phyloP scores from a whole-genome alignment of 2,888 invertebrate species.

The Ceriagrion tenellum region DNA sequence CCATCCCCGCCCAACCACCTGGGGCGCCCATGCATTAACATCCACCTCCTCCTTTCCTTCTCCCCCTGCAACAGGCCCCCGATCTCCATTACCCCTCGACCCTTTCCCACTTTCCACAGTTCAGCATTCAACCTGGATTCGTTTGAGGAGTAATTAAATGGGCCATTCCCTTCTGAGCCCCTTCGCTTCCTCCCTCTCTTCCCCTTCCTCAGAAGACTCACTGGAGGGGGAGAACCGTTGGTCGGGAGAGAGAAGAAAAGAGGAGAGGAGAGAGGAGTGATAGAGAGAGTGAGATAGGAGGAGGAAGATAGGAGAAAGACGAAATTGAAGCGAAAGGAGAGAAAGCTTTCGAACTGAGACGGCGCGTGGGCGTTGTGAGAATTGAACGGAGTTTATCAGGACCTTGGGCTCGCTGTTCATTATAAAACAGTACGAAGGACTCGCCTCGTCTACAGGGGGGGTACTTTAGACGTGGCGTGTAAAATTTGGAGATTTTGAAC shows the following conservation, averaged over 20 bases:
- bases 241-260: background rate
- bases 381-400: slow-evolving; percentile 2
- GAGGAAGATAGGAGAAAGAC: background rate
- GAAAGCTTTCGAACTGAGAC: background rate
- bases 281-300: background rate
- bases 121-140: slow-evolving; percentile 18
- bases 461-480: background rate
- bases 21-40: background rate
- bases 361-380: background rate
- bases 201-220: background rate
- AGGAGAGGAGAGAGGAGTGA: no score
- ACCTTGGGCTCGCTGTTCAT: background rate
- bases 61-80: background rate
- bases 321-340: background rate
- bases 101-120: background rate
- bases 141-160: slow-evolving; percentile 11
- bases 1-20: background rate
- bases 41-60: background rate
- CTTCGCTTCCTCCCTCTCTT: background rate
- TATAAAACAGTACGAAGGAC: background rate
- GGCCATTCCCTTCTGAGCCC: slow-evolving; percentile 17
- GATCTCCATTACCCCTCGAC: background rate
- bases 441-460: background rate
- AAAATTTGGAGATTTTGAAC: background rate
- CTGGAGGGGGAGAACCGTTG: background rate